Percentiles rank a stretch among this genome's conserved stretches.
Evolutionary conservation across 2,797 vertebrate genomes (phyloP).

Genomic region (Macropus fuliginosus): DNA sequence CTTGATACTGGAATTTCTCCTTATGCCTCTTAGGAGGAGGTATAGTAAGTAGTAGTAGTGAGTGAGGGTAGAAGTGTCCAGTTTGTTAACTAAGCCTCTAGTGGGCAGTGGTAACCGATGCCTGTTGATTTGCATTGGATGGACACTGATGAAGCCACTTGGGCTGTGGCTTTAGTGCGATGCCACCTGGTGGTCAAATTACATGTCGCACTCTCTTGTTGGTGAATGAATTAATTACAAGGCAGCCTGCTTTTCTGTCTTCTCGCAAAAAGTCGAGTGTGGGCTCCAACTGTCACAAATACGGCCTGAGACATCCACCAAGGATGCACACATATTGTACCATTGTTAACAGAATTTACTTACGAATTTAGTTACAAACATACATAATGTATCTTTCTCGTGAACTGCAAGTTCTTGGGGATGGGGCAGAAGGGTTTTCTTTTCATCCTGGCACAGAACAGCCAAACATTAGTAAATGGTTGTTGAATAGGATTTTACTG

Average conservation of each 20-base stretch:
- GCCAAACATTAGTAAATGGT: background rate
- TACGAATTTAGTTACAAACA: background rate
- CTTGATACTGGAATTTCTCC: background rate
- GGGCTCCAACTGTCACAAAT: background rate
- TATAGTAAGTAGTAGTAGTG: background rate
- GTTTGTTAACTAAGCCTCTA: background rate
- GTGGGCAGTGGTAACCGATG: background rate
- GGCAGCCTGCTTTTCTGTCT: background rate
- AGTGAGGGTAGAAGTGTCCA: background rate
- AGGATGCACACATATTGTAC: background rate
- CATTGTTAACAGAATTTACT: background rate
- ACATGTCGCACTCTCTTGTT: background rate
- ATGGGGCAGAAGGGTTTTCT: background rate
- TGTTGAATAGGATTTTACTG: background rate
- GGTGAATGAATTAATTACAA: background rate
- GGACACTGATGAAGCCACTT: background rate
- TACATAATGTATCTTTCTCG: background rate
- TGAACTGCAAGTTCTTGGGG: background rate
- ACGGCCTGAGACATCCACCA: background rate
- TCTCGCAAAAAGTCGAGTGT: background rate
- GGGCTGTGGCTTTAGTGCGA: background rate
- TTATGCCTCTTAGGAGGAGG: background rate
- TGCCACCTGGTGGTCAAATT: background rate
- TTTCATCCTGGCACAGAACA: background rate
- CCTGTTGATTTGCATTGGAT: background rate